These are phyloP conservation scores for Ennomos fuscantarius DNA, from an alignment of 2,888 invertebrate species.

Conservation along the genomic window DNA sequence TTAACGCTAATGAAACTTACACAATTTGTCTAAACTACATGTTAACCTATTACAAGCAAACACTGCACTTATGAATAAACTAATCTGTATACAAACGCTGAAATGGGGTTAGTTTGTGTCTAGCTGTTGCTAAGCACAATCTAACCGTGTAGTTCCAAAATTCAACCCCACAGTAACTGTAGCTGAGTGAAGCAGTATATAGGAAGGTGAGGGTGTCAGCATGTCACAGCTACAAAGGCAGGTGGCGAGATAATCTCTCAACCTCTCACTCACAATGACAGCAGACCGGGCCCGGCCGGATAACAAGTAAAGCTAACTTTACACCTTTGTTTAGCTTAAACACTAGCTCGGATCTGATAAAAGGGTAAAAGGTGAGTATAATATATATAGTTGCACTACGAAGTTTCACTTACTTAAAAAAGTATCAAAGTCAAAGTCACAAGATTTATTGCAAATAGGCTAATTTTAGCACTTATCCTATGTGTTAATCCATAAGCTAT, in stretches of 20 bases:
- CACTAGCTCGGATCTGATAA: background rate
- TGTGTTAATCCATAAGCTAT: too few species aligned
- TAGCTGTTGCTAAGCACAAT: background rate
- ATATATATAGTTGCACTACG: too few species aligned
- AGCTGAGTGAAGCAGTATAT: background rate
- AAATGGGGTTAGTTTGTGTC: background rate
- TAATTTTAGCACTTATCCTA: too few species aligned
- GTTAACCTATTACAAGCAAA: too few species aligned
- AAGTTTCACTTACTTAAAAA: too few species aligned
- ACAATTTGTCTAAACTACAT: too few species aligned
- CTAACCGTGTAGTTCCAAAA: background rate
- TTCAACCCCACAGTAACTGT: too few species aligned
- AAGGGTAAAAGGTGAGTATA: background rate
- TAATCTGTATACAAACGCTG: too few species aligned
- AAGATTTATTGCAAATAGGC: too few species aligned
- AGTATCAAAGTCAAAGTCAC: too few species aligned
- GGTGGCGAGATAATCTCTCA: conserved; percentile 15
- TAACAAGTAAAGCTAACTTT: conserved; percentile 6
- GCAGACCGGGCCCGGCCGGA: background rate
- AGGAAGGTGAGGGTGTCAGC: conserved; percentile 2
- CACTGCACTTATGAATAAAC: too few species aligned
- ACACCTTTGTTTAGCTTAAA: conserved; percentile 7
- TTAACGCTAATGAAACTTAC: too few species aligned
- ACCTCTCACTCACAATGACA: conserved; percentile 16
- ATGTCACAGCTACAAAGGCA: conserved; percentile 16